Conservation (phyloP, 2,797 vertebrate species). For the Meda fulgida region DNA sequence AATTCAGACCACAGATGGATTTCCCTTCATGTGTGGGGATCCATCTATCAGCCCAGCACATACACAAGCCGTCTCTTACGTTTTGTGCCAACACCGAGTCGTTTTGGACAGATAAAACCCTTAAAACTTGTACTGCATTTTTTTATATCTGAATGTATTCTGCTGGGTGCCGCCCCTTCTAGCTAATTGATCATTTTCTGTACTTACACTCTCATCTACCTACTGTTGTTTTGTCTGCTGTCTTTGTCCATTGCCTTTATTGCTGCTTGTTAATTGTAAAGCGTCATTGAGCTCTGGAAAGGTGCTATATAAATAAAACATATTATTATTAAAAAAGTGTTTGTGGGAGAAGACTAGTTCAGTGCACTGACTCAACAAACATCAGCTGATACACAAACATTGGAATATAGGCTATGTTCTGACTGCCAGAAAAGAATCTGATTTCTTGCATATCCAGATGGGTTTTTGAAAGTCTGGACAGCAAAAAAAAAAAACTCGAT, state of each 20-base stretch:
- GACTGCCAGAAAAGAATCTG: background rate
- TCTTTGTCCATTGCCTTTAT: no score
- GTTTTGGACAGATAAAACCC: background rate
- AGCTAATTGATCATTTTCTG: no score
- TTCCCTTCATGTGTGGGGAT: background rate
- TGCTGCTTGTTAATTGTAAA: no score
- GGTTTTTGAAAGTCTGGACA: background rate
- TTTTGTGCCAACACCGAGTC: background rate
- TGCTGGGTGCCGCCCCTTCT: no score
- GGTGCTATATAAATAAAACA: no score
- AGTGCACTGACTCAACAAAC: background rate
- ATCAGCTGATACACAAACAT: background rate
- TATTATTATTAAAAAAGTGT: no score
- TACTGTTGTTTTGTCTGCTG: no score
- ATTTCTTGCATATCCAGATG: background rate
- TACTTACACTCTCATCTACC: no score
- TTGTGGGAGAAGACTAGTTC: slow-evolving; percentile 1
- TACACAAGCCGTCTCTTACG: background rate
- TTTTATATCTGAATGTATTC: no score
- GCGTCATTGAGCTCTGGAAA: no score
- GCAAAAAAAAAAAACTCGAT: background rate
- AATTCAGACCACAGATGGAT: slow-evolving; percentile 9
- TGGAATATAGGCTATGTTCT: background rate
- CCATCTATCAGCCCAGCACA: background rate
- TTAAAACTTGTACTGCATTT: no score